Conservation (phyloP, 2,113 vertebrate species). For the Nestor notabilis region DNA sequence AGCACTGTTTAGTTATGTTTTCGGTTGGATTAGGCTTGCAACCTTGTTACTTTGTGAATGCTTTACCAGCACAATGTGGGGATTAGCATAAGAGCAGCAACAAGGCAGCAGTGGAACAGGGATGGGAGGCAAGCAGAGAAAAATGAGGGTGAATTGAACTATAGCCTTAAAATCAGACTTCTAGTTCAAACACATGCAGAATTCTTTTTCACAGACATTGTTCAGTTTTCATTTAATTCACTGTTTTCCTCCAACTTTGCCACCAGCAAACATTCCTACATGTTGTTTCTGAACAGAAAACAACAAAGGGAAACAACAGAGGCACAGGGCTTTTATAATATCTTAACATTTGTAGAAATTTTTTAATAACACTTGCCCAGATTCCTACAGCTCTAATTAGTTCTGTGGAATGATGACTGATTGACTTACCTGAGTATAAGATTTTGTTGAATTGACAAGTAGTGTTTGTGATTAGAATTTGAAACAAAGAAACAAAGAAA, state of each 20-base stretch:
- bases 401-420: background rate
- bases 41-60: background rate
- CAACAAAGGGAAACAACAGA: background rate
- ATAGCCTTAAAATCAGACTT: background rate
- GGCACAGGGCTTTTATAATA: background rate
- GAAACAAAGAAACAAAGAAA: background rate
- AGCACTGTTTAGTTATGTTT: background rate
- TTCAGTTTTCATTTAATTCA: background rate
- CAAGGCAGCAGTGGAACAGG: fast-evolving
- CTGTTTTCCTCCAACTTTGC: background rate
- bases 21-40: background rate
- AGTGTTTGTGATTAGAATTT: background rate
- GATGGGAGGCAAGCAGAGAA: background rate
- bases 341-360: background rate
- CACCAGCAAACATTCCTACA: background rate
- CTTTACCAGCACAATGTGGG: background rate
- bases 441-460: background rate
- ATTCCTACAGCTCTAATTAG: background rate
- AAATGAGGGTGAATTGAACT: background rate
- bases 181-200: background rate
- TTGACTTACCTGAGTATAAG: background rate
- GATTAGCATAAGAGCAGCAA: background rate
- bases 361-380: background rate
- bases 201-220: background rate
- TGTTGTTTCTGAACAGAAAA: background rate